Percentiles rank a stretch among this genome's conserved stretches.
phyloP scores from a whole-genome alignment of 2,113 vertebrate species.

The Heterocephalus glaber region DNA sequence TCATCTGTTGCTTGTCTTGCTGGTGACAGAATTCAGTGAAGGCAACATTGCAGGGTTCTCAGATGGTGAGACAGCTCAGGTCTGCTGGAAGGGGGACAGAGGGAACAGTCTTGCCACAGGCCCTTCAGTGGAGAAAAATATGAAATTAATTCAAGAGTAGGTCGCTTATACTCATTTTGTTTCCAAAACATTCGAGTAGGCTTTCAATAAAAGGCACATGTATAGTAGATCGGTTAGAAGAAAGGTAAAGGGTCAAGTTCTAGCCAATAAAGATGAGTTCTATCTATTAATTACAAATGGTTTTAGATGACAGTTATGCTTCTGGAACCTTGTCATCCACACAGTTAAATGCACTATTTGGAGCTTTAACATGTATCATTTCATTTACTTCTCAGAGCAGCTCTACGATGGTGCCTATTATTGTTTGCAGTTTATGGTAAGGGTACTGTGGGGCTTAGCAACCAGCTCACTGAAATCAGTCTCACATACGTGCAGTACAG shows the following conservation, averaged over 20 bases:
- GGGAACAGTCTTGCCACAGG: neutral
- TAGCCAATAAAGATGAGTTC: neutral
- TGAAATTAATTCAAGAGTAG: slow-evolving; percentile 33
- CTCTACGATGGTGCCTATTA: neutral
- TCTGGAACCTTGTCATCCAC: neutral
- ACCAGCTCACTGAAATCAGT: neutral
- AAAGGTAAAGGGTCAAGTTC: neutral
- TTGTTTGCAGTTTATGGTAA: neutral
- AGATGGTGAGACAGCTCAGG: neutral
- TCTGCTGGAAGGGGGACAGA: neutral
- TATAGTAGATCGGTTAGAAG: neutral
- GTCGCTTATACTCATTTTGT: neutral
- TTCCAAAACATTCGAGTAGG: slow-evolving; percentile 4
- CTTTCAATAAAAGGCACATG: slow-evolving; percentile 16
- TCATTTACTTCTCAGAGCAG: slow-evolving; percentile 11
- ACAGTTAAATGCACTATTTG: neutral
- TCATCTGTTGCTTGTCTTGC: slow-evolving; percentile 44
- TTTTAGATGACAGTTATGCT: neutral
- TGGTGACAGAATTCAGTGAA: neutral
- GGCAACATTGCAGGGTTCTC: neutral
- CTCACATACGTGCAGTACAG: rapidly evolving
- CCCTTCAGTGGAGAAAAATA: neutral
- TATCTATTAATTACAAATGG: neutral
- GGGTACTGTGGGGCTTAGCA: neutral
- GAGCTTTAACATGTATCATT: neutral